phyloP scores from a whole-genome alignment of 2,113 vertebrate genomes.

The Percopsis transmontana region DNA sequence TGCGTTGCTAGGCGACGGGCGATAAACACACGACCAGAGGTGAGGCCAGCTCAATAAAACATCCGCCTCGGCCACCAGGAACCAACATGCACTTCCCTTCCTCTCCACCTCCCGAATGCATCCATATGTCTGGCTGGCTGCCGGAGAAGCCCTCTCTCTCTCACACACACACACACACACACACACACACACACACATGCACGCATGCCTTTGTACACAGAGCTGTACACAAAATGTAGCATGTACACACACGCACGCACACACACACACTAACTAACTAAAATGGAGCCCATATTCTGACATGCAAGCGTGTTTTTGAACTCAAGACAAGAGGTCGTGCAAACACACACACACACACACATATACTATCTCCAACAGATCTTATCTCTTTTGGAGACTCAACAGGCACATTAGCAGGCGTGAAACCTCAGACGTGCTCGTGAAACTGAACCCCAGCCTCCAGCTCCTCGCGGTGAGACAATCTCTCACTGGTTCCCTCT shows the following conservation, averaged over 20 bases:
- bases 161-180: neutral
- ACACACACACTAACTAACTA: neutral
- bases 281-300: neutral
- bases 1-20: constrained; percentile 25
- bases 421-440: constrained; percentile 18
- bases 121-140: too few species aligned
- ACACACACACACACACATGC: constrained; percentile 4
- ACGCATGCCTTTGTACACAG: neutral
- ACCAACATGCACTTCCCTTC: constrained; percentile 9
- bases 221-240: neutral
- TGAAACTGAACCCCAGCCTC: constrained; percentile 23
- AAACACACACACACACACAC: constrained; percentile 6
- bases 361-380: constrained; percentile 5
- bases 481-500: too few species aligned
- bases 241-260: neutral
- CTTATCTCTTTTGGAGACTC: constrained; percentile 18
- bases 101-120: neutral
- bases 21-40: constrained; percentile 26
- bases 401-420: constrained; percentile 1
- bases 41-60: constrained; percentile 14
- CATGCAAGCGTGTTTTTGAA: neutral
- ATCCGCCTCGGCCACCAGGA: constrained; percentile 10
- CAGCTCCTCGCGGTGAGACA: neutral
- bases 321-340: neutral
- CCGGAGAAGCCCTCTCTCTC: neutral